Percentiles rank a stretch among this genome's conserved stretches.
Evolutionary conservation across 2,113 vertebrate species (phyloP).

Genomic region (Morone saxatilis): DNA sequence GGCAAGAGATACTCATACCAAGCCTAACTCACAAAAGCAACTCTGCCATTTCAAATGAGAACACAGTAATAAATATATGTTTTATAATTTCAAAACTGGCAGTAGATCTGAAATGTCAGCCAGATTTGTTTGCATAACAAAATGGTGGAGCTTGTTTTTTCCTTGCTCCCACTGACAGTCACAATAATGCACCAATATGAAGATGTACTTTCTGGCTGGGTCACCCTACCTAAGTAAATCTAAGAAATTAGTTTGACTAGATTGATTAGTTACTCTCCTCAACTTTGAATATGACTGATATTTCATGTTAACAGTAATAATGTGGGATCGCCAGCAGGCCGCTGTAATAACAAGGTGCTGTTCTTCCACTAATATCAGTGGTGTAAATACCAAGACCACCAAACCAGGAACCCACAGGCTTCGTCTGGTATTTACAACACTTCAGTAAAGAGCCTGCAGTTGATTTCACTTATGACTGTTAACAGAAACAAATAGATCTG

Average conservation of each 20-base stretch:
- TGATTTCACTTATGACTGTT: conserved; percentile 22
- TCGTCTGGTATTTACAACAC: conserved; percentile 5
- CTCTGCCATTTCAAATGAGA: conserved; percentile 7
- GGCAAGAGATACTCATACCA: background rate
- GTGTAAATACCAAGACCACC: background rate
- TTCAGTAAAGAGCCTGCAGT: background rate
- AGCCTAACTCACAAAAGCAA: background rate
- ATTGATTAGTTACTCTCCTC: background rate
- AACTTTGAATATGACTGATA: background rate
- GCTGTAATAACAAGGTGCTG: background rate
- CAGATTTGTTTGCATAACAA: background rate
- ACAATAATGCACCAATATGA: background rate
- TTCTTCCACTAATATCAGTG: background rate
- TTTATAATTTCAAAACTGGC: conserved; percentile 5
- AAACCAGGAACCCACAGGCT: background rate
- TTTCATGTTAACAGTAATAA: background rate
- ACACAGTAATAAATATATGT: background rate
- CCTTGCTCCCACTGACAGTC: background rate
- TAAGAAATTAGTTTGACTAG: background rate
- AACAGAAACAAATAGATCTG: conserved; percentile 12
- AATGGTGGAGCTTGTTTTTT: background rate
- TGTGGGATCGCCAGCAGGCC: background rate
- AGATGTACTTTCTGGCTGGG: background rate
- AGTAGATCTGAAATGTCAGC: background rate
- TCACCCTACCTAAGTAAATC: background rate